Percentiles rank a stretch among this genome's conserved stretches.
Conservation (phyloP, 1,140 invertebrate species). For the Bombus fervidus region DNA sequence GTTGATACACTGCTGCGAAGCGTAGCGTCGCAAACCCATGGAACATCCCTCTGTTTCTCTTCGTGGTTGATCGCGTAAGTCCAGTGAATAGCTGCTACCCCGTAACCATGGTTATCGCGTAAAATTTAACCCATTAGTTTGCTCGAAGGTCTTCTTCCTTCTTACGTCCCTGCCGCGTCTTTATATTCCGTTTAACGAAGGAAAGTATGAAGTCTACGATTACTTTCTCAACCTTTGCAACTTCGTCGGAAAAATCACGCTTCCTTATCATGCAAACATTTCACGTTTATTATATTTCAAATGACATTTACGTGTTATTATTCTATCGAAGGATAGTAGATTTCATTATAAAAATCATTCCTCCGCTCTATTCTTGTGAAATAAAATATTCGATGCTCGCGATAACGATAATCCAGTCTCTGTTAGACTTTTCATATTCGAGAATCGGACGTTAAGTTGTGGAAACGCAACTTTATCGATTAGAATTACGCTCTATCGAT, state of each 20-base stretch:
- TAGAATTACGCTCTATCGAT: no score
- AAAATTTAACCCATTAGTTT: conserved; percentile 24
- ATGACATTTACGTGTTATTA: no score
- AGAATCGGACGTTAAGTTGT: no score
- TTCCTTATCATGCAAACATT: background rate
- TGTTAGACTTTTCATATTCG: no score
- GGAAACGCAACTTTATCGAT: no score
- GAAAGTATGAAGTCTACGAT: background rate
- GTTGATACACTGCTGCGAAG: background rate
- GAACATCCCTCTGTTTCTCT: conserved; percentile 25
- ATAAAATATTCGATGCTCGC: no score
- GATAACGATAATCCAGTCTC: no score
- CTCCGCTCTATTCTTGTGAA: no score
- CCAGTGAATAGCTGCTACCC: conserved; percentile 15
- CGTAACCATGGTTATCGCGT: conserved; percentile 2
- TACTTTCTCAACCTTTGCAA: background rate
- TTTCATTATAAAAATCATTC: no score
- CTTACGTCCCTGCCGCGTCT: background rate
- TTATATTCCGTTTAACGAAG: conserved; percentile 5
- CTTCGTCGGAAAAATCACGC: background rate
- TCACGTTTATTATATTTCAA: background rate
- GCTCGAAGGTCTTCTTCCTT: background rate
- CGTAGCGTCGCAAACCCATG: background rate
- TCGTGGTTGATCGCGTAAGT: conserved; percentile 12
- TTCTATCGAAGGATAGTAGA: no score